Conservation (phyloP, 2,113 vertebrate species). For the Crotophaga sulcirostris region DNA sequence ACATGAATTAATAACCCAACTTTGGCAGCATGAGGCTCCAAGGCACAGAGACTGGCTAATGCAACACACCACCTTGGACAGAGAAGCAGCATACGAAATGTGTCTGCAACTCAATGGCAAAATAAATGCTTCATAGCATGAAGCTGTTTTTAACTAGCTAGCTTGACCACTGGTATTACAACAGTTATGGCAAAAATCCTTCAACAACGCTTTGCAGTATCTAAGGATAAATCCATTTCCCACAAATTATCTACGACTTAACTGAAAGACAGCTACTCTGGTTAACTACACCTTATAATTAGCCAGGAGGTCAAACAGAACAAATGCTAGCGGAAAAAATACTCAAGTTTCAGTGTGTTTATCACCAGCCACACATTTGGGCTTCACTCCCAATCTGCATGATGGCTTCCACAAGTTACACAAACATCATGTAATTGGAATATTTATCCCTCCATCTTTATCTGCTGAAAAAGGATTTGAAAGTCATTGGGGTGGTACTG, state of each 20-base stretch:
- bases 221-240: not conserved
- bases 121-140: not conserved
- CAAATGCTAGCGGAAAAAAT: not conserved
- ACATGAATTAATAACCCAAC: not conserved
- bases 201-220: not conserved
- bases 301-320: not conserved
- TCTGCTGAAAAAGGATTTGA: not conserved
- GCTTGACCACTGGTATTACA: not conserved
- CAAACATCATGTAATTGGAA: not conserved
- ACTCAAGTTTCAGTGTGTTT: not conserved
- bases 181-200: not conserved
- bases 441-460: not conserved
- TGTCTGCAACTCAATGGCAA: not conserved
- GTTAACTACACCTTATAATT: not conserved
- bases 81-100: fast-evolving
- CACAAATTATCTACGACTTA: not conserved
- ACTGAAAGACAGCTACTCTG: not conserved
- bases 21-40: not conserved
- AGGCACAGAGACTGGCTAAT: not conserved
- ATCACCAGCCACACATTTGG: not conserved
- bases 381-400: not conserved
- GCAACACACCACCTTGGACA: not conserved
- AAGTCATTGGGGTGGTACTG: not conserved
- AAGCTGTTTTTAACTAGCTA: not conserved
- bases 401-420: not conserved